Conservation (phyloP, 2,113 vertebrate species). For the Brachyhypopomus occidentalis region DNA sequence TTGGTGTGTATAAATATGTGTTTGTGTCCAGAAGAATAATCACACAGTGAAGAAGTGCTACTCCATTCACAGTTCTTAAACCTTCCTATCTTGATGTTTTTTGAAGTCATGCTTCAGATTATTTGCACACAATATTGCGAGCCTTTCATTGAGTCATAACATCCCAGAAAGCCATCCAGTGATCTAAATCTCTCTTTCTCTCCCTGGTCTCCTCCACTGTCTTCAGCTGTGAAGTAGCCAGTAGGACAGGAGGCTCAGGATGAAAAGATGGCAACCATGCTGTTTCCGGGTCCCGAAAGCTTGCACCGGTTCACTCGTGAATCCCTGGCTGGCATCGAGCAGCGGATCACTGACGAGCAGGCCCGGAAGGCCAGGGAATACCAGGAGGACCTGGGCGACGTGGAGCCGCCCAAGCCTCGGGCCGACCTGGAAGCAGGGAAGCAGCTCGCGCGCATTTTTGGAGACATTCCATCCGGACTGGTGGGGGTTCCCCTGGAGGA, state of each 20-base stretch:
- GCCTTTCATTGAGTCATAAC: background rate
- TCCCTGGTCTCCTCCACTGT: conserved; percentile 62
- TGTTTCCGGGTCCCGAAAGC: conserved; percentile 88
- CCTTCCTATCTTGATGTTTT: background rate
- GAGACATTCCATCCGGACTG: conserved; percentile 82
- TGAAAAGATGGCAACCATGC: conserved; percentile 90
- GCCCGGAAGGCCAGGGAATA: conserved; percentile 73
- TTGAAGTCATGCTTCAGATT: conserved; percentile 5
- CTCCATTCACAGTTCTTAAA: conserved; percentile 16
- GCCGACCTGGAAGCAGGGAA: conserved; percentile 88
- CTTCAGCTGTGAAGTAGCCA: conserved; percentile 69
- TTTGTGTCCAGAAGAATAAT: conserved; percentile 26
- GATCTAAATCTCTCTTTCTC: background rate
- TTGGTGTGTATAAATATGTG: conserved; percentile 31
- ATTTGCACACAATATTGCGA: background rate
- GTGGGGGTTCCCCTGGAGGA: conserved; percentile 87
- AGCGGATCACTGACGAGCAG: conserved; percentile 80
- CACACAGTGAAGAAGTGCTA: conserved; percentile 7
- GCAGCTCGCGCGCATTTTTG: conserved; percentile 84
- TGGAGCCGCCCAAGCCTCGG: conserved; percentile 76
- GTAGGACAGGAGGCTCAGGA: conserved; percentile 86
- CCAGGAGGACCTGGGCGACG: conserved; percentile 73
- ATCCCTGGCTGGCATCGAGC: conserved; percentile 88
- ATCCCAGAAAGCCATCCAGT: background rate
- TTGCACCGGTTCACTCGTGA: conserved; percentile 89